phyloP scores from a whole-genome alignment of 2,888 invertebrate genomes.

The Chloroclysta siterata region DNA sequence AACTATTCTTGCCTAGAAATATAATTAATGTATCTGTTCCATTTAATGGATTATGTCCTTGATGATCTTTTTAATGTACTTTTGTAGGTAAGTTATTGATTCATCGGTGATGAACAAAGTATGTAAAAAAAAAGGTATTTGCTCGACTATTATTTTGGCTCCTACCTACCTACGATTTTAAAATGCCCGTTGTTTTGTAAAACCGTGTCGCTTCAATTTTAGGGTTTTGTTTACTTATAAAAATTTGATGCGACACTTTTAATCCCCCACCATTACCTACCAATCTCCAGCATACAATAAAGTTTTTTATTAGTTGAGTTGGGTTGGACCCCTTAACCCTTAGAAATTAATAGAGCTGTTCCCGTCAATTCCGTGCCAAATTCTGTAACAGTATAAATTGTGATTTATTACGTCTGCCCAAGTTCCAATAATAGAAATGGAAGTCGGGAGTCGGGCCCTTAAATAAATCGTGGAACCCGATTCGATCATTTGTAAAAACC shows the following conservation, averaged over 20 bases:
- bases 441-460: constrained; percentile 24
- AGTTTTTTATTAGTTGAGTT: constrained; percentile 25
- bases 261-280: not conserved
- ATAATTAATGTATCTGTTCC: not conserved
- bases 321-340: constrained; percentile 23
- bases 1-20: not conserved
- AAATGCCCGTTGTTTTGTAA: not conserved
- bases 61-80: too few relatives aligned
- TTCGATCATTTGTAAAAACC: constrained; percentile 36
- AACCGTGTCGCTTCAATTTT: too few relatives aligned
- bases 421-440: constrained; percentile 44
- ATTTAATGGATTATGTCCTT: too few relatives aligned
- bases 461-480: constrained; percentile 33
- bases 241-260: not conserved
- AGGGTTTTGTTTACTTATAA: not conserved
- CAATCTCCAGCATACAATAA: constrained; percentile 25
- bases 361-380: constrained; percentile 39
- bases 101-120: too few relatives aligned
- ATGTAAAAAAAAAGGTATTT: too few relatives aligned
- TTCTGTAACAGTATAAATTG: constrained; percentile 47
- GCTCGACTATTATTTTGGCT: not conserved
- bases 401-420: constrained; percentile 49
- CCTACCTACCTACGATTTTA: not conserved
- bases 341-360: constrained; percentile 40
- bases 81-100: too few relatives aligned